Conservation (phyloP, 2,888 invertebrate species). For the Parnassius apollo region DNA sequence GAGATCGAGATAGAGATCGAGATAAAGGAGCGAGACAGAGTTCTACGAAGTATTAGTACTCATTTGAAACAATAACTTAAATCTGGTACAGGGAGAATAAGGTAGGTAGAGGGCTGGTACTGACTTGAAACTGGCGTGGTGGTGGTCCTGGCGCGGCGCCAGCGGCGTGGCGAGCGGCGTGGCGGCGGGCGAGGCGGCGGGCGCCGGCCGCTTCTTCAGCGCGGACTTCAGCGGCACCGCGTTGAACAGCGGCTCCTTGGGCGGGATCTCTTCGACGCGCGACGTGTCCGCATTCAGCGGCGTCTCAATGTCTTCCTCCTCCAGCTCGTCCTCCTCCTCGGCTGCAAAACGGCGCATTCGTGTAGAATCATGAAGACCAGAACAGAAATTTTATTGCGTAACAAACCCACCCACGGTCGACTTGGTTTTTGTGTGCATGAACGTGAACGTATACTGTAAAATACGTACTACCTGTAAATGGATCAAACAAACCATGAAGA, state of each 20-base stretch:
- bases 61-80: too few species aligned
- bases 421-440: too few species aligned
- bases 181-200: constrained; percentile 86
- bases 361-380: neutral
- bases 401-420: too few species aligned
- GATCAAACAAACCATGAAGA: too few species aligned
- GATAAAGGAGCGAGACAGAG: too few species aligned
- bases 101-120: constrained; percentile 36
- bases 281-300: constrained; percentile 86
- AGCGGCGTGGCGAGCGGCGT: constrained; percentile 68
- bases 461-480: too few species aligned
- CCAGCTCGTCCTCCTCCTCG: constrained; percentile 83
- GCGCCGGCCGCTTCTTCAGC: constrained; percentile 90
- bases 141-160: constrained; percentile 85
- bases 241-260: constrained; percentile 94
- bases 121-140: constrained; percentile 90
- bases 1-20: too few species aligned
- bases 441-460: too few species aligned
- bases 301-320: constrained; percentile 82
- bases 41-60: too few species aligned
- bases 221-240: constrained; percentile 96
- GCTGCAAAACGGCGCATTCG: constrained; percentile 41
- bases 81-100: too few species aligned
- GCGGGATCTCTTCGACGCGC: constrained; percentile 94
- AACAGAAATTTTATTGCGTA: too few species aligned